Evolutionary conservation across 2,888 invertebrate species (phyloP).

Genomic region (Podabrus alpinus): DNA sequence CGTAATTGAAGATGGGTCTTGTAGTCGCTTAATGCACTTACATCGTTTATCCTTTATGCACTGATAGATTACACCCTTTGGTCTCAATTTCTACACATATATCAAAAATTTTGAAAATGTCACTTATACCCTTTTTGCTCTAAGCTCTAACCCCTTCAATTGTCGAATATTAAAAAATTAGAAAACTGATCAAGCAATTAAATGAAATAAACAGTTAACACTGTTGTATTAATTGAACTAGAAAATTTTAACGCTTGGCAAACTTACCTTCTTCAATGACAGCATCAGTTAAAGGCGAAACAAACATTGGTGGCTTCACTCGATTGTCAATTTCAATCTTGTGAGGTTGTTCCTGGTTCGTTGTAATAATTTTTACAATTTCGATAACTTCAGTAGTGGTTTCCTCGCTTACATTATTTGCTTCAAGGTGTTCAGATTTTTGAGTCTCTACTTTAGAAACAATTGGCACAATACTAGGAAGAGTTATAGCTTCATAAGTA

Average conservation of each 20-base stretch:
- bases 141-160: too few species aligned
- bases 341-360: neutral
- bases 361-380: slow-evolving; percentile 28
- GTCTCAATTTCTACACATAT: too few species aligned
- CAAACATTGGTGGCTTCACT: slow-evolving; percentile 62
- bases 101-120: too few species aligned
- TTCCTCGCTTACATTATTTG: slow-evolving; percentile 30
- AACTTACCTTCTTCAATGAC: slow-evolving; percentile 69
- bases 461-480: neutral
- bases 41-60: too few species aligned
- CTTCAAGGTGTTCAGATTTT: slow-evolving; percentile 36
- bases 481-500: neutral
- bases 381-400: slow-evolving; percentile 13
- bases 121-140: too few species aligned
- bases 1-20: too few species aligned
- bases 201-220: too few species aligned
- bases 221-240: neutral
- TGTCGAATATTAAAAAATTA: too few species aligned
- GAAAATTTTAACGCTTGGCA: neutral
- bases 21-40: too few species aligned
- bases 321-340: slow-evolving; percentile 44
- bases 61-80: too few species aligned
- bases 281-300: slow-evolving; percentile 64
- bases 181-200: too few species aligned
- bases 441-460: slow-evolving; percentile 38